These are phyloP conservation scores for Reinhardtius hippoglossoides DNA, from an alignment of 2,113 vertebrate species.

Conservation along the genomic window DNA sequence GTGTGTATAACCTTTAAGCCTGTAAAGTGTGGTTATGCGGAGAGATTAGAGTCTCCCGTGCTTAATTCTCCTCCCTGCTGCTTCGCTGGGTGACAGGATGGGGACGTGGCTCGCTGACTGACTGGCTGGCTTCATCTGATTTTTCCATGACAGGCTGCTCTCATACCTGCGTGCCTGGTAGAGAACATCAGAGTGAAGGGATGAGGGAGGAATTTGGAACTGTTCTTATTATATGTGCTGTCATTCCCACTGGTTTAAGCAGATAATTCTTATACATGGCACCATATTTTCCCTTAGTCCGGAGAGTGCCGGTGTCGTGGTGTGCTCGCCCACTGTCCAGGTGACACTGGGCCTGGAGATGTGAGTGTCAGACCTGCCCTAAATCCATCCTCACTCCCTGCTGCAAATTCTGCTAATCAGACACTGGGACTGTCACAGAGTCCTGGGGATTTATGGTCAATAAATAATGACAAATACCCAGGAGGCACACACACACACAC, in stretches of 20 bases:
- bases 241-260: no score
- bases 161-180: not conserved
- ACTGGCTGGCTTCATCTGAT: not conserved
- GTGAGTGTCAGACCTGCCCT: slow-evolving; percentile 35
- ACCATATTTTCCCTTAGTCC: slow-evolving; percentile 36
- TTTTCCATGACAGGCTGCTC: not conserved
- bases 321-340: slow-evolving; percentile 27
- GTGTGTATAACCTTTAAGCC: not conserved
- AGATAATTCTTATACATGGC: not conserved
- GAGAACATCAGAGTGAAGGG: no score
- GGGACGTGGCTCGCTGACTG: not conserved
- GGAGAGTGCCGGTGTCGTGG: slow-evolving; percentile 13
- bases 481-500: not conserved
- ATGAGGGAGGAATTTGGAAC: no score
- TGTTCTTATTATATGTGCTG: no score
- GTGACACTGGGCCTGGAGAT: slow-evolving; percentile 27
- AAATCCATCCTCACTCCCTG: slow-evolving; percentile 15
- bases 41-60: not conserved
- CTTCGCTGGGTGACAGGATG: slow-evolving; percentile 1
- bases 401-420: slow-evolving; percentile 24
- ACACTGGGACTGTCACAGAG: slow-evolving; percentile 30
- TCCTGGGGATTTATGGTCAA: slow-evolving; percentile 6
- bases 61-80: slow-evolving; percentile 5
- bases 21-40: not conserved
- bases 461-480: no score